phyloP scores from a whole-genome alignment of 2,113 vertebrate genomes.

The Periophthalmus modestus region DNA sequence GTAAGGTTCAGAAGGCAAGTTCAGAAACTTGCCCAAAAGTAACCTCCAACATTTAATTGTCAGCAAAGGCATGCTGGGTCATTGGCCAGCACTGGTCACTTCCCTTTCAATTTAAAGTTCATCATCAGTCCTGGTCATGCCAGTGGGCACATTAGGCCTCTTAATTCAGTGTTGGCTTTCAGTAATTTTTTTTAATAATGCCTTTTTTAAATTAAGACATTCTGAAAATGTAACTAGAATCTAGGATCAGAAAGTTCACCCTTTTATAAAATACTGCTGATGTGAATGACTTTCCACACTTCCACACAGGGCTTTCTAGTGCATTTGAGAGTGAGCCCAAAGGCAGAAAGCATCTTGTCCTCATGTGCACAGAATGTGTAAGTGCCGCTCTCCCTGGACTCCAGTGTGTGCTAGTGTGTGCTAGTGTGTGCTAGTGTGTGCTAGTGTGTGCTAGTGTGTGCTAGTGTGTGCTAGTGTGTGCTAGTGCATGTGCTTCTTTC shows the following conservation, averaged over 20 bases:
- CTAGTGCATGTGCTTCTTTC: background rate
- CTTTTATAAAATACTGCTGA: background rate
- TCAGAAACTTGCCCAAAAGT: too few relatives aligned
- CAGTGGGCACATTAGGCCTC: background rate
- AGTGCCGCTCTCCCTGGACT: background rate
- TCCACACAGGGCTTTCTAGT: background rate
- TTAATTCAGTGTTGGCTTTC: background rate
- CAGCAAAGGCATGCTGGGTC: background rate
- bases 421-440: background rate
- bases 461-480: background rate
- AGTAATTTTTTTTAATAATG: background rate
- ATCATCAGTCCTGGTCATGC: background rate
- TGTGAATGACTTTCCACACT: background rate
- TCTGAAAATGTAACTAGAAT: background rate
- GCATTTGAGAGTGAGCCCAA: conserved; percentile 4
- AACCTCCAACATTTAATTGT: too few relatives aligned
- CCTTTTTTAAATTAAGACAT: too few relatives aligned
- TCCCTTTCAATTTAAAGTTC: too few relatives aligned
- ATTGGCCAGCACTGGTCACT: background rate
- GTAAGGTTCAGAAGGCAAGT: too few relatives aligned
- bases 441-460: background rate
- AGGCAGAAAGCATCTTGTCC: conserved; percentile 1
- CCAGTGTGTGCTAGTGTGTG: background rate
- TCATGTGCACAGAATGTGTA: conserved; percentile 11
- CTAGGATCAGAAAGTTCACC: background rate